These are phyloP conservation scores for Forbesichthys agassizii DNA, from an alignment of 2,113 vertebrate species.

Conservation along the genomic window DNA sequence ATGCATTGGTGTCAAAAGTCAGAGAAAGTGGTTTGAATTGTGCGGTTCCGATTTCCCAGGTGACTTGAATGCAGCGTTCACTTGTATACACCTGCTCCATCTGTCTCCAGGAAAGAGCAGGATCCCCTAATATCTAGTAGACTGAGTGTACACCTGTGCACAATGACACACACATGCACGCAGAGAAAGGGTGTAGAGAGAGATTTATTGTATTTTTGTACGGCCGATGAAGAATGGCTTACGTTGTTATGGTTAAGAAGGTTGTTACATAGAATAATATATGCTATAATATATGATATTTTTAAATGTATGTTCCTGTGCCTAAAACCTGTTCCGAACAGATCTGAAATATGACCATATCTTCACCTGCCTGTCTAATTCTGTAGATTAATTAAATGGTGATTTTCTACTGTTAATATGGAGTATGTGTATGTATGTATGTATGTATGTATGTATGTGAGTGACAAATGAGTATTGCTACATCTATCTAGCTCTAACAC, in stretches of 20 bases:
- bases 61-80: background rate
- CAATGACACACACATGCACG: background rate
- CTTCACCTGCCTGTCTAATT: slow-evolving; percentile 64
- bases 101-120: background rate
- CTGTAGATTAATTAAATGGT: slow-evolving; percentile 66
- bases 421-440: background rate
- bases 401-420: slow-evolving; percentile 44
- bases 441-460: background rate
- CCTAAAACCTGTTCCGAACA: slow-evolving; percentile 55
- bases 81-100: background rate
- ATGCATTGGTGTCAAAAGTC: too few relatives aligned
- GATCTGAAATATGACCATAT: slow-evolving; percentile 57
- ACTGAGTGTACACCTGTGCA: slow-evolving; percentile 9
- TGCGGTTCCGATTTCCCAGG: background rate
- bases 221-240: slow-evolving; percentile 57
- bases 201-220: slow-evolving; percentile 75
- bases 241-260: slow-evolving; percentile 56
- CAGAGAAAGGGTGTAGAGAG: slow-evolving; percentile 27
- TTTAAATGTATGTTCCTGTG: slow-evolving; percentile 72
- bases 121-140: background rate
- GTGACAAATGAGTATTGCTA: too few relatives aligned
- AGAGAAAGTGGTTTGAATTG: background rate
- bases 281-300: slow-evolving; percentile 70
- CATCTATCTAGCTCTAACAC: too few relatives aligned
- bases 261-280: slow-evolving; percentile 74